A percentile compares a stretch with the other conserved stretches of the same genome.
phyloP scores from a whole-genome alignment of 2,797 vertebrate genomes.

The Labroides dimidiatus region DNA sequence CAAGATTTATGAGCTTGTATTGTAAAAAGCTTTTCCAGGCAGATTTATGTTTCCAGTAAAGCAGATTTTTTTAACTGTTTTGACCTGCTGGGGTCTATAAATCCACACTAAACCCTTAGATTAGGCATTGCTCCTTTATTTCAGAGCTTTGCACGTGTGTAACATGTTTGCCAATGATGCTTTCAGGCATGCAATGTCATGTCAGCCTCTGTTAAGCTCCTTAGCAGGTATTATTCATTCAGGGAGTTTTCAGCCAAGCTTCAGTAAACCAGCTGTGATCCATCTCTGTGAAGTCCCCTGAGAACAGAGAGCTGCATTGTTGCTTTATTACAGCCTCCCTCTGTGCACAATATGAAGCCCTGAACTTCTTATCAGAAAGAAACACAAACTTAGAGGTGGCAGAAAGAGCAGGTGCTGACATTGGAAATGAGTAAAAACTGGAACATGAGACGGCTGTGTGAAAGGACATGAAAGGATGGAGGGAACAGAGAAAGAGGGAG shows the following conservation, averaged over 20 bases:
- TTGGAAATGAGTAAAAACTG: slow-evolving; percentile 8
- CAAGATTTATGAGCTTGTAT: neutral
- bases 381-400: neutral
- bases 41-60: neutral
- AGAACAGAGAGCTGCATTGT: slow-evolving; percentile 72
- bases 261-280: slow-evolving; percentile 56
- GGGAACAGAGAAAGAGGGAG: slow-evolving; percentile 7
- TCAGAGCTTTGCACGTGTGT: neutral
- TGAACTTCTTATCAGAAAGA: slow-evolving; percentile 37
- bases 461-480: slow-evolving; percentile 20
- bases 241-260: slow-evolving; percentile 16
- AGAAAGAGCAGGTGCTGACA: slow-evolving; percentile 38
- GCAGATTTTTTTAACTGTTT: slow-evolving; percentile 30
- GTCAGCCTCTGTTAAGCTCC: slow-evolving; percentile 13
- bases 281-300: slow-evolving; percentile 17
- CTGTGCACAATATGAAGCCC: slow-evolving; percentile 25
- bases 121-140: slow-evolving; percentile 7
- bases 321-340: slow-evolving; percentile 17
- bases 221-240: slow-evolving; percentile 46
- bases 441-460: slow-evolving; percentile 1
- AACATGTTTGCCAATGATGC: slow-evolving; percentile 5
- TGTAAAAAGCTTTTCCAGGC: slow-evolving; percentile 6
- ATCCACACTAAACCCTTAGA: neutral
- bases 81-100: slow-evolving; percentile 15
- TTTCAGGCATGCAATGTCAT: slow-evolving; percentile 24